Evolutionary conservation across 2,113 vertebrate species (phyloP).

Genomic region (Pandion haliaetus): DNA sequence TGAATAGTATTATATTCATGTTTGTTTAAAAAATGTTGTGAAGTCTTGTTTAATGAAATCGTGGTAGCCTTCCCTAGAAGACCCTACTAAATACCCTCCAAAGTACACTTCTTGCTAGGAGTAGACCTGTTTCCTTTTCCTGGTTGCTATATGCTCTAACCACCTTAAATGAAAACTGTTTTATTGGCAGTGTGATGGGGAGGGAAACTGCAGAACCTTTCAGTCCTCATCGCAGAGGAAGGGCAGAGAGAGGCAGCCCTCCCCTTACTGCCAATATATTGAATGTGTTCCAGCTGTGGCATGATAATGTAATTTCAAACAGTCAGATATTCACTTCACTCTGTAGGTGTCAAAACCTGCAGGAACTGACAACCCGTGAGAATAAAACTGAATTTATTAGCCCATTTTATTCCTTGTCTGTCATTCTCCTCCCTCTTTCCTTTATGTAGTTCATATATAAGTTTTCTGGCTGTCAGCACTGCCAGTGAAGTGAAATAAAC

Average conservation of each 20-base stretch:
- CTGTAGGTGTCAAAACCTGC: not conserved
- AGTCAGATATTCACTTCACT: not conserved
- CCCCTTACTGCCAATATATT: not conserved
- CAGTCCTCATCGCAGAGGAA: not conserved
- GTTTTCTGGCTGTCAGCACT: not conserved
- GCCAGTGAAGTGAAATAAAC: not conserved
- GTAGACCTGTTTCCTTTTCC: not conserved
- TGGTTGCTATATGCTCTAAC: not conserved
- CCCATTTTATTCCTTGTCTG: not conserved
- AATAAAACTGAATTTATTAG: conserved; percentile 9
- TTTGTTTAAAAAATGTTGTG: not conserved
- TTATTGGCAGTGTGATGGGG: not conserved
- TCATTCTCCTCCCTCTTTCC: not conserved
- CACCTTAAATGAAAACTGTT: not conserved
- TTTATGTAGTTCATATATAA: not conserved
- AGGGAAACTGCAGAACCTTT: not conserved
- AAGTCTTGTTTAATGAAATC: not conserved
- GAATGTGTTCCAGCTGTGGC: not conserved
- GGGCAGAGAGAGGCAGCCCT: not conserved
- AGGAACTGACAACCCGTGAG: not conserved
- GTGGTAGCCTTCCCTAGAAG: not conserved
- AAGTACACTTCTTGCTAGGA: not conserved
- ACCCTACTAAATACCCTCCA: not conserved
- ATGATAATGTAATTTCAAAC: not conserved
- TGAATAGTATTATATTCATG: not conserved